phyloP scores from a whole-genome alignment of 2,888 invertebrate genomes.

The Drosophila histrio region DNA sequence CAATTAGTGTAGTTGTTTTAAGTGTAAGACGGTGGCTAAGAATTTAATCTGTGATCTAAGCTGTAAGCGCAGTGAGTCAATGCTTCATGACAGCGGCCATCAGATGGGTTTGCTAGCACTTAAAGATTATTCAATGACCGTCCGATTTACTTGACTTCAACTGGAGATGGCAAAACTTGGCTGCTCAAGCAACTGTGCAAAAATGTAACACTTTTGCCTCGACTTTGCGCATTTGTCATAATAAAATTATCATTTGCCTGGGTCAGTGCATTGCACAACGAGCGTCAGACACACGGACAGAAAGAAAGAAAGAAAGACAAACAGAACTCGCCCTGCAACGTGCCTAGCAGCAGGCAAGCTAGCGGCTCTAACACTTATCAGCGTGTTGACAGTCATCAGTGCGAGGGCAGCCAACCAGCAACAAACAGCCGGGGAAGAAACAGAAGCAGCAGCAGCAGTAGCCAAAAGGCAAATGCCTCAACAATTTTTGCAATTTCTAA shows the following conservation, averaged over 20 bases:
- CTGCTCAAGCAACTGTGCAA: constrained; percentile 14
- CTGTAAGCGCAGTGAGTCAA: constrained; percentile 34
- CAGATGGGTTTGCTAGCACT: constrained; percentile 7
- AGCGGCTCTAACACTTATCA: constrained; percentile 56
- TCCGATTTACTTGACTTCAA: constrained; percentile 5
- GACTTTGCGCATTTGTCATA: constrained; percentile 66
- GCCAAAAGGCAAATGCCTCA: constrained; percentile 32
- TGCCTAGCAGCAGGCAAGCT: constrained; percentile 27
- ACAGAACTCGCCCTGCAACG: constrained; percentile 16
- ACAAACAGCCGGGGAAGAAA: constrained; percentile 10
- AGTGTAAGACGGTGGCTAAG: constrained; percentile 57
- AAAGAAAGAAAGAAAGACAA: constrained; percentile 9
- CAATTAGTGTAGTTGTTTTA: constrained; percentile 20
- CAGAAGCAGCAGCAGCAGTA: constrained; percentile 10
- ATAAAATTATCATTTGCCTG: constrained; percentile 68
- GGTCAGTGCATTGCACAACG: constrained; percentile 41
- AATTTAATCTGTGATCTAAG: constrained; percentile 3
- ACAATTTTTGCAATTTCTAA: constrained; percentile 54
- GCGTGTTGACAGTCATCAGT: constrained; percentile 59
- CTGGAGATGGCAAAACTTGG: background rate
- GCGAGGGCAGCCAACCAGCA: constrained; percentile 20
- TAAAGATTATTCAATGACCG: constrained; percentile 23
- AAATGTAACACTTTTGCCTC: constrained; percentile 19
- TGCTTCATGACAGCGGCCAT: constrained; percentile 30
- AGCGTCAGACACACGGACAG: constrained; percentile 6